Conservation (phyloP, 2,888 invertebrate species). For the Eilema caniola region DNA sequence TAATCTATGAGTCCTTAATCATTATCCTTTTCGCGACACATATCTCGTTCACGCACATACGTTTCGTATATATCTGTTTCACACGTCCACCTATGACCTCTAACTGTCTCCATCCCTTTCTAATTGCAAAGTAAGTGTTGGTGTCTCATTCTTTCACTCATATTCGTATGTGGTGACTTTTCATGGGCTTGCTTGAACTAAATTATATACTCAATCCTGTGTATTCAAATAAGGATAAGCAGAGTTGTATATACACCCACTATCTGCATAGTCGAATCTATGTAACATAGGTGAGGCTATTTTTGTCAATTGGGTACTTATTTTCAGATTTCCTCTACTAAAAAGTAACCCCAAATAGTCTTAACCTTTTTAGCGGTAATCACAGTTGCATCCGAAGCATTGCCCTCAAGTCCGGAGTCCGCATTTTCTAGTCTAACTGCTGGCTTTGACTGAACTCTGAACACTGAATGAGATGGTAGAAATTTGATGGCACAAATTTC, state of each 20-base stretch:
- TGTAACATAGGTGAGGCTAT: no score
- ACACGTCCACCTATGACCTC: slow-evolving; percentile 63
- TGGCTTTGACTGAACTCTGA: no score
- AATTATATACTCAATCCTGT: neutral
- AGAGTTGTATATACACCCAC: neutral
- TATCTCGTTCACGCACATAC: slow-evolving; percentile 45
- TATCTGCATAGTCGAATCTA: no score
- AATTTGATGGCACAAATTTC: no score
- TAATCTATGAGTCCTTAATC: slow-evolving; percentile 67
- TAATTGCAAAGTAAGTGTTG: slow-evolving; percentile 45
- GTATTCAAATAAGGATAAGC: neutral
- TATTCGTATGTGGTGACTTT: slow-evolving; percentile 4
- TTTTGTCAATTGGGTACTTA: no score
- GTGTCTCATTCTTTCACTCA: slow-evolving; percentile 33
- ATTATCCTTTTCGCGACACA: slow-evolving; percentile 62
- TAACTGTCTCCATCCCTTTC: slow-evolving; percentile 49
- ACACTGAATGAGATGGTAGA: no score
- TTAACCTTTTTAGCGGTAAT: no score
- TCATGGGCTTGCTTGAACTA: neutral
- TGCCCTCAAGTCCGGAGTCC: no score
- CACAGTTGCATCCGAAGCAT: no score
- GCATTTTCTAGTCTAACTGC: no score
- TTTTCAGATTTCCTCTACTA: no score
- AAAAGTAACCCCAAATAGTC: no score
- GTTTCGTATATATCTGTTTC: slow-evolving; percentile 34